Conservation (phyloP, 2,113 vertebrate genomes). For the Gobio gobio region DNA sequence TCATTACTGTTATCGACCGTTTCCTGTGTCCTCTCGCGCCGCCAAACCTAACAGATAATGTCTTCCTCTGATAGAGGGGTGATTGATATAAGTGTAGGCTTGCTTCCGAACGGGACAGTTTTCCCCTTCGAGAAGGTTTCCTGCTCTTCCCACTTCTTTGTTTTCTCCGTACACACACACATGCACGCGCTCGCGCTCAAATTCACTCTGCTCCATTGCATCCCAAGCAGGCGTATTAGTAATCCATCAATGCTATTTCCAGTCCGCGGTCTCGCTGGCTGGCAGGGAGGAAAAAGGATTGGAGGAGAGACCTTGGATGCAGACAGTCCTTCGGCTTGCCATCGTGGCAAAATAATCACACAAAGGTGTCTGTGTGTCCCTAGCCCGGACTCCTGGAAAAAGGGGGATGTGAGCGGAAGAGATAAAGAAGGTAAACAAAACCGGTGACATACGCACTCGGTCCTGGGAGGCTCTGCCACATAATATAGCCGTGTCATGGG, state of each 20-base stretch:
- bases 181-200: neutral
- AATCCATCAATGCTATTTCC: constrained; percentile 60
- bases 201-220: constrained; percentile 41
- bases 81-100: constrained; percentile 48
- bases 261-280: constrained; percentile 33
- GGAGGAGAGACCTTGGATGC: constrained; percentile 37
- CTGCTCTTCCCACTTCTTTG: constrained; percentile 23
- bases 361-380: constrained; percentile 41
- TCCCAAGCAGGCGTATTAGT: constrained; percentile 54
- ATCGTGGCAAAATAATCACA: constrained; percentile 47
- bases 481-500: neutral
- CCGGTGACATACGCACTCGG: constrained; percentile 27
- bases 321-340: constrained; percentile 38
- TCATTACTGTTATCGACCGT: constrained; percentile 49
- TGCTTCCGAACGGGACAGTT: neutral
- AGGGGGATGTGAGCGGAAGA: constrained; percentile 14
- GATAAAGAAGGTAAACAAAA: constrained; percentile 48
- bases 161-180: neutral
- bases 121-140: neutral
- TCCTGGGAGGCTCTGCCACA: constrained; percentile 24
- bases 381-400: constrained; percentile 37
- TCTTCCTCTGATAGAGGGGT: constrained; percentile 48
- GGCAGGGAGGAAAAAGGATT: constrained; percentile 27
- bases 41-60: constrained; percentile 50
- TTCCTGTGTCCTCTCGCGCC: constrained; percentile 18